A percentile compares a stretch with the other conserved stretches of the same genome.
Evolutionary conservation across 2,113 vertebrate genomes (phyloP).

Genomic region (Taxidea taxus): DNA sequence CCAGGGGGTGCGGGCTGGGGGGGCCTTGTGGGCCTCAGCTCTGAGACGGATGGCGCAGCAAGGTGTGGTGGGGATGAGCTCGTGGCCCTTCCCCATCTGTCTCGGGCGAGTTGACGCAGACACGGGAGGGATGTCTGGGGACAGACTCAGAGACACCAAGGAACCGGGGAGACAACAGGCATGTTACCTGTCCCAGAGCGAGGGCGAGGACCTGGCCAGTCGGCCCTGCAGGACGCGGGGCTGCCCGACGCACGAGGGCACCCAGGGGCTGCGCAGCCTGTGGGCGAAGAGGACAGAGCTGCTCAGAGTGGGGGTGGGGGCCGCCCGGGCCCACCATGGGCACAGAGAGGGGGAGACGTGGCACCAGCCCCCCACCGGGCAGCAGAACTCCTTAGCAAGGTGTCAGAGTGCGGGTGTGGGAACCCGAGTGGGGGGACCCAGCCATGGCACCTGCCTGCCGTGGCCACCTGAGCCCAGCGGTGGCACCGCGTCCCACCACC

Average conservation of each 20-base stretch:
- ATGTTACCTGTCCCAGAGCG: constrained; percentile 89
- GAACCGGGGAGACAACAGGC: constrained; percentile 65
- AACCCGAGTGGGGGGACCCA: neutral
- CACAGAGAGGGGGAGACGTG: neutral
- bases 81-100: neutral
- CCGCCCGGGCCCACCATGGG: constrained; percentile 47
- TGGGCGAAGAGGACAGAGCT: constrained; percentile 87
- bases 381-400: accelerated
- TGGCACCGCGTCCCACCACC: neutral
- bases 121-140: neutral
- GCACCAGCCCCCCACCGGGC: accelerated
- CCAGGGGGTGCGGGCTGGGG: neutral
- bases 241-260: constrained; percentile 87
- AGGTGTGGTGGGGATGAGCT: neutral
- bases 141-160: neutral
- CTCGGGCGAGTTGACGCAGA: neutral
- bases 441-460: neutral
- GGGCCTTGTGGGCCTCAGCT: accelerated
- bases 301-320: constrained; percentile 75
- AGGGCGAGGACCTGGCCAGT: constrained; percentile 87
- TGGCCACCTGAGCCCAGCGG: neutral
- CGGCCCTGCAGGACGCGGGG: constrained; percentile 88
- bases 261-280: constrained; percentile 89
- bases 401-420: accelerated
- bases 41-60: accelerated